Evolutionary conservation across 1,140 invertebrate genomes (phyloP), one percentile per base, ranked within the genome.

Genomic region (Calliphora vicina): DNA sequence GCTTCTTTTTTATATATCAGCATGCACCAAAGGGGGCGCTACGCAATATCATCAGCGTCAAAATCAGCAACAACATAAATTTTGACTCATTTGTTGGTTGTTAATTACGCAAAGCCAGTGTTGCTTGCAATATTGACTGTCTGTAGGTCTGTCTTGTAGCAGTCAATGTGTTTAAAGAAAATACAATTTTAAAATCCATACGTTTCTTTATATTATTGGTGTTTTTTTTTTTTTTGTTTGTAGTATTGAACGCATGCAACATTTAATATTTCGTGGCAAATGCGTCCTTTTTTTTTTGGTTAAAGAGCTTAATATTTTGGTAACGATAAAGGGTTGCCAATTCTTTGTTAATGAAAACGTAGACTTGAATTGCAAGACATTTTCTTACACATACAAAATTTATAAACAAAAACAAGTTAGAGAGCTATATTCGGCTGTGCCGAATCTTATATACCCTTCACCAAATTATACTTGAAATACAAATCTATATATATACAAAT

Each of bases 31-130:
- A 43, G 74, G 74, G 74, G 74, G 74, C 74, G 74, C 74, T 78
- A 78, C 74, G 74, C 74, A 78, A 78, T 78, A 43, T 78, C 35
- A 78, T 78, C 74, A 78, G 74, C 74, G 74, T 78, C 74, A 78
- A 78, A 43, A 78, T 78, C 74, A 78, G 35, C 74, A 78, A 78
- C 74, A 78, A 78, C 74, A 78, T 78, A 78, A 78, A 78, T 78
- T 78, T 43, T 78, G 74, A 43, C 74, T 78, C 74, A 78, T 78
- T 78, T 78, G 74, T 78, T 78, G 74, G 74, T 78, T 43, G 74
- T 78, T 78, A 78, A 78, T 78, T 78, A 78, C 74, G 74, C 43
- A 45, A 78, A 78, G 74, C 74, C 74, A 43, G 74, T 43, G 26
- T 29, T n/a, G 35, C 35, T 27, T 74, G 72, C 27, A 4, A 13